Base-by-base conservation (phyloP, 2,797 vertebrate genomes). In the Anguilla marmorata region DNA sequence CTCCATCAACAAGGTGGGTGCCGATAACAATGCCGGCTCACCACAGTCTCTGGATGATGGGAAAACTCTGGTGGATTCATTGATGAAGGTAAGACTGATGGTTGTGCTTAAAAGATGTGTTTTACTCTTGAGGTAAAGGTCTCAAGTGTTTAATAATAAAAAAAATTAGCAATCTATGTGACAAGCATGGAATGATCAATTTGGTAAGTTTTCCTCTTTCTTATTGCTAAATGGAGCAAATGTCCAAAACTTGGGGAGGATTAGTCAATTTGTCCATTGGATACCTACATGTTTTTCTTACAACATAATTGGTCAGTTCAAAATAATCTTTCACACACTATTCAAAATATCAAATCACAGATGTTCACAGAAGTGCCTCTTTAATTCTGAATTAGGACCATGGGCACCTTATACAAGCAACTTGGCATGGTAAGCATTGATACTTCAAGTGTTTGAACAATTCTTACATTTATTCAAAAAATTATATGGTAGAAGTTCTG, bases 1-100 rank as follows among this genome's bases (percentile, higher is more conserved):
- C 60, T 86, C 94, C 85, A 96, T 95, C 92, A 96, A 95, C 90
- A 97, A 96, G 92, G 96, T 97, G 79, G 93, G 94, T 3, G 93
- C 95, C 89, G 95, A 96, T 88, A 87, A 89, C 89, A 92, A 92
- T 41, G 92, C 88, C 41, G 91, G 91, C 87, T 92, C 91, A 48
- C 93, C 92, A 89, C 89, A 92, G 89, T 91, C 92, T 86, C 88
- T 91, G 90, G 93, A 89, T 87, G 96, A 97, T 52, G 95, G 93
- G 6, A 94, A 93, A 88, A 90, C 92, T 88, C 92, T 95, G 92
- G 95, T 97, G 91, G 94, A 95, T 69, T 95, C 96, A 58, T 91
- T 97, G 19, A 93, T 95, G 72, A 97, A 96, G 96, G 96, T 97
- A 91, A 95, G 93, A 33, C 3, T 37, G 2, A 2, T 41, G 19